These are phyloP conservation scores for Uria aalge DNA, from an alignment of 2,113 vertebrate species.

Conservation along the genomic window DNA sequence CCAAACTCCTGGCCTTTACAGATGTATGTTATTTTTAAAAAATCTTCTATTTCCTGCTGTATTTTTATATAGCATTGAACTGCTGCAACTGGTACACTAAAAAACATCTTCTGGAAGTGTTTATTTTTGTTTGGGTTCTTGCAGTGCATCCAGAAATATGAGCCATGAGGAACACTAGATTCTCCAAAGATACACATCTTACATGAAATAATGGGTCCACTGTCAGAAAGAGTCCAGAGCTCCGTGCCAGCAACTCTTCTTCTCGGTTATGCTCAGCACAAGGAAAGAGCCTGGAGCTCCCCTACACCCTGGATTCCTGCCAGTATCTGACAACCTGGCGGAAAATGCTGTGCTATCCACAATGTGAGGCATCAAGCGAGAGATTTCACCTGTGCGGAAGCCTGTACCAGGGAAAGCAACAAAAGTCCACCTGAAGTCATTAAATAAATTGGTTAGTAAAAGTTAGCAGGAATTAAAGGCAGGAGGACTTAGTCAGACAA, in stretches of 20 bases:
- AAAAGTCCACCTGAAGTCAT: not conserved
- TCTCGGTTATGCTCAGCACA: not conserved
- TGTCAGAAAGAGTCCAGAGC: not conserved
- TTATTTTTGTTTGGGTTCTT: not conserved
- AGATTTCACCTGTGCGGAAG: not conserved
- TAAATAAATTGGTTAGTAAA: not conserved
- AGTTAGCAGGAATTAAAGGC: not conserved
- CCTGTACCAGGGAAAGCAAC: not conserved
- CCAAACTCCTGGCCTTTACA: not conserved
- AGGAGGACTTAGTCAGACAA: not conserved
- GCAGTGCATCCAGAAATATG: not conserved
- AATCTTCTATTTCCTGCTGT: not conserved
- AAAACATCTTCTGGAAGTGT: not conserved
- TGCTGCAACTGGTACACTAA: not conserved
- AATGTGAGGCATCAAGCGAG: not conserved
- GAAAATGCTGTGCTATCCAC: not conserved
- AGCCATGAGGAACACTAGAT: not conserved
- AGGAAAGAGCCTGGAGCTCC: not conserved
- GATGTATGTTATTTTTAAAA: not conserved
- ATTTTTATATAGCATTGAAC: not conserved
- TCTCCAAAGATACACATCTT: not conserved
- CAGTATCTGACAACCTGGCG: not conserved
- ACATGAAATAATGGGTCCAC: not conserved
- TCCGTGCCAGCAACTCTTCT: not conserved
- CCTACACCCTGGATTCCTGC: not conserved